These are phyloP conservation scores for Shargacucullia verbasci DNA, from an alignment of 2,888 invertebrate species.

Conservation along the genomic window DNA sequence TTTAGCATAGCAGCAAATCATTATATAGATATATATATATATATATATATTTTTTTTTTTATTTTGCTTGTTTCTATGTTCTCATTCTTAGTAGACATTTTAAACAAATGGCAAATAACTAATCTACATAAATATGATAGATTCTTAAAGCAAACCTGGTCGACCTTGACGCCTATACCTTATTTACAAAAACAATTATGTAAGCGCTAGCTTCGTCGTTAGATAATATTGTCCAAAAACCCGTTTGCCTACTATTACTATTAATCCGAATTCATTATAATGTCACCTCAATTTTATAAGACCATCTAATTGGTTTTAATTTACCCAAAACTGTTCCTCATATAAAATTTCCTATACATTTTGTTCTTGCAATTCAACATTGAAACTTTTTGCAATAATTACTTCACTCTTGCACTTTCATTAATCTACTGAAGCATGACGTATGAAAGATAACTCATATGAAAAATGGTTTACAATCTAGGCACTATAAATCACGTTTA, in stretches of 20 bases:
- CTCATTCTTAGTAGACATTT: neutral
- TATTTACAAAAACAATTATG: conserved; percentile 35
- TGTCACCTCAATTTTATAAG: neutral
- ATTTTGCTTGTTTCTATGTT: too few relatives aligned
- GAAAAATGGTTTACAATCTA: conserved; percentile 32
- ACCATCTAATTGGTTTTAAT: too few relatives aligned
- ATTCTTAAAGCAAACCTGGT: conserved; percentile 31
- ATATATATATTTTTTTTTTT: too few relatives aligned
- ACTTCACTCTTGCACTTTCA: conserved; percentile 45
- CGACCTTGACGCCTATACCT: conserved; percentile 45
- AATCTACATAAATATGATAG: conserved; percentile 19
- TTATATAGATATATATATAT: too few relatives aligned
- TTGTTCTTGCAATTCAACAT: conserved; percentile 21
- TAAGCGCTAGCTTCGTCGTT: conserved; percentile 22
- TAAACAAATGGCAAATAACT: conserved; percentile 19
- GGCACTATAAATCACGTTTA: conserved; percentile 26
- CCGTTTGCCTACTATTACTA: conserved; percentile 30
- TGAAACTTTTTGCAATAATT: conserved; percentile 42
- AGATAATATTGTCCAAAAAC: conserved; percentile 26
- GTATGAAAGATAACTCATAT: conserved; percentile 36
- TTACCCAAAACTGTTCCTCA: conserved; percentile 5
- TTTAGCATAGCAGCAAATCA: too few relatives aligned
- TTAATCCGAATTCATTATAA: conserved; percentile 4
- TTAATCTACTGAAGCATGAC: conserved; percentile 45
- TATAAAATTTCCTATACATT: conserved; percentile 8